Conservation (phyloP, 2,888 invertebrate genomes). For the Agonopterix subpropinquella region DNA sequence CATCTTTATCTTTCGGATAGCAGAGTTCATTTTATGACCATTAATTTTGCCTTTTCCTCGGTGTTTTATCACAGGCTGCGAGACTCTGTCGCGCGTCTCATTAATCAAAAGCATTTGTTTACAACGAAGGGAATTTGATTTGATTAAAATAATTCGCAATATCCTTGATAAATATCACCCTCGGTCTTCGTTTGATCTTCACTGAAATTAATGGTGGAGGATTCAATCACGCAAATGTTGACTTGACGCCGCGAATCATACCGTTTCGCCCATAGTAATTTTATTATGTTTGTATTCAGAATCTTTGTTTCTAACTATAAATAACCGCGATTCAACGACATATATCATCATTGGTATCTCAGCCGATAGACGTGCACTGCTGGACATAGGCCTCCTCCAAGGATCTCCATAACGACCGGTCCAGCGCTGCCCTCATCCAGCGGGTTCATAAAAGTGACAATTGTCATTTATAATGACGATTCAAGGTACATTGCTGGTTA, state of each 20-base stretch:
- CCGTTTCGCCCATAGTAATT: too few relatives aligned
- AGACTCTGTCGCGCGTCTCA: conserved; percentile 74
- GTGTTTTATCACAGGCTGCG: conserved; percentile 73
- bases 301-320: too few relatives aligned
- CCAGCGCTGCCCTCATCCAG: too few relatives aligned
- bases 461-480: too few relatives aligned
- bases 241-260: conserved; percentile 26
- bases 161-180: conserved; percentile 77
- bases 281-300: too few relatives aligned
- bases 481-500: too few relatives aligned
- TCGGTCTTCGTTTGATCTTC: conserved; percentile 74
- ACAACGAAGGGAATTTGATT: conserved; percentile 76
- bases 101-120: conserved; percentile 77
- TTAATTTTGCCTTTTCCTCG: conserved; percentile 73
- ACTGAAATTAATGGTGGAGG: conserved; percentile 71
- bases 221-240: conserved; percentile 72
- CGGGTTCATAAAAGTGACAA: too few relatives aligned
- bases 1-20: conserved; percentile 72
- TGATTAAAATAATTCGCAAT: conserved; percentile 77
- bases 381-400: too few relatives aligned
- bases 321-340: too few relatives aligned
- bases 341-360: too few relatives aligned
- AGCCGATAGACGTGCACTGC: too few relatives aligned
- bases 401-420: too few relatives aligned
- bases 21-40: conserved; percentile 77